A percentile compares a stretch with the other conserved stretches of the same genome.
Evolutionary conservation across 2,797 vertebrate species (phyloP).

Genomic region (Chaetophractus vellerosus): DNA sequence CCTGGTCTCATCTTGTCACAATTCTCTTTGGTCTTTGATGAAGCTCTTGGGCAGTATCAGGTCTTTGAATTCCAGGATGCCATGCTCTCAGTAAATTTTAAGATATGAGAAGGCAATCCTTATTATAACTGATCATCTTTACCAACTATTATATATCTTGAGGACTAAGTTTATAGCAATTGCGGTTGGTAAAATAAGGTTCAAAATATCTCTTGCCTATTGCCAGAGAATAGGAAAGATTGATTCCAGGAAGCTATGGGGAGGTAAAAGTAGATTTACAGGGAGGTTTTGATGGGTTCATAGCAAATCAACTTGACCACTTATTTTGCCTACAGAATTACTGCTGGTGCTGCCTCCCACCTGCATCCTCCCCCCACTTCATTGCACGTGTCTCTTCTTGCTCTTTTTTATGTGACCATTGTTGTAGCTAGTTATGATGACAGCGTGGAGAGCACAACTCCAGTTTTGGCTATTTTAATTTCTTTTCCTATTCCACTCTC

Average conservation of each 20-base stretch:
- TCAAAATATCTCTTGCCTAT: background rate
- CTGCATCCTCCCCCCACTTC: background rate
- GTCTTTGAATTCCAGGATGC: background rate
- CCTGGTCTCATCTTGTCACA: background rate
- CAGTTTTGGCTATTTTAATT: slow-evolving; percentile 37
- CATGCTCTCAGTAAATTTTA: slow-evolving; percentile 24
- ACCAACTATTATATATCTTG: background rate
- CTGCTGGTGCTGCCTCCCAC: background rate
- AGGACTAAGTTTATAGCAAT: background rate
- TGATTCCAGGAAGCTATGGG: background rate
- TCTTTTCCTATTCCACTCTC: background rate
- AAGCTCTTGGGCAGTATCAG: background rate
- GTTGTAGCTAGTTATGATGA: background rate
- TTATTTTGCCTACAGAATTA: background rate
- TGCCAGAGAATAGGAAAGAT: background rate
- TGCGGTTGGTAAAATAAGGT: slow-evolving; percentile 23
- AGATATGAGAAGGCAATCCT: background rate
- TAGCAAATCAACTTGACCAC: background rate
- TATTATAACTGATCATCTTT: background rate
- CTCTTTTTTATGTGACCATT: background rate
- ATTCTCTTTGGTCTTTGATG: background rate
- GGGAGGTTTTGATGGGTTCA: slow-evolving; percentile 34
- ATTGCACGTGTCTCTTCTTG: background rate
- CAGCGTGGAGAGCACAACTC: background rate
- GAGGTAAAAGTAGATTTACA: background rate